These are phyloP conservation scores for Mya arenaria DNA, from an alignment of 1,140 invertebrate species.

Conservation along the genomic window DNA sequence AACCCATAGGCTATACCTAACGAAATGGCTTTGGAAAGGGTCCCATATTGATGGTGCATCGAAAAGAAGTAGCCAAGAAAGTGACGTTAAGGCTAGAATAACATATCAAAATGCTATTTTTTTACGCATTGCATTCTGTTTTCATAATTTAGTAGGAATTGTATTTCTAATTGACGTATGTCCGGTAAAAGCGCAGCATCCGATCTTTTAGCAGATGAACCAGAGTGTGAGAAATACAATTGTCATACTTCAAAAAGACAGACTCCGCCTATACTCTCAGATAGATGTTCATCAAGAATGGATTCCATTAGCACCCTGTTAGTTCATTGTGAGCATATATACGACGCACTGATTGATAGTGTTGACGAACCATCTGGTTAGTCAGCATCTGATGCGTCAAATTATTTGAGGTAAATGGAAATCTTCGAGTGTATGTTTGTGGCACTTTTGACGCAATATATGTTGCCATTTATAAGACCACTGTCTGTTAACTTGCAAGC, in stretches of 20 bases:
- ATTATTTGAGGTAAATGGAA: neutral
- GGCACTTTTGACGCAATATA: neutral
- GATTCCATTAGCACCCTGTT: neutral
- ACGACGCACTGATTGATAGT: neutral
- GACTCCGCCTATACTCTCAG: neutral
- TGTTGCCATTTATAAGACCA: neutral
- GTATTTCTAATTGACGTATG: too few relatives aligned
- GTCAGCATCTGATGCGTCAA: neutral
- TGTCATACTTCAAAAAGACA: neutral
- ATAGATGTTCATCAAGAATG: neutral
- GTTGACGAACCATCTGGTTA: neutral
- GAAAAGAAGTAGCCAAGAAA: too few relatives aligned
- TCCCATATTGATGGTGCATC: too few relatives aligned
- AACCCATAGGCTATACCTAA: too few relatives aligned
- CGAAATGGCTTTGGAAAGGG: too few relatives aligned
- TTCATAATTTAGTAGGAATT: too few relatives aligned
- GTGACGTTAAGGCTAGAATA: too few relatives aligned
- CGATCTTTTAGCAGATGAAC: neutral
- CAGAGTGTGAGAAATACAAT: neutral
- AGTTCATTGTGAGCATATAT: neutral
- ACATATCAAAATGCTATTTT: too few relatives aligned
- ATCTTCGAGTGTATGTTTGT: neutral
- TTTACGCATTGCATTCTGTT: too few relatives aligned
- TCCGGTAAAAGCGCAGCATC: neutral
- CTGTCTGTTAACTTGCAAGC: conserved; percentile 2